Percentiles rank a stretch among this genome's conserved stretches.
Evolutionary conservation across 2,797 vertebrate genomes (phyloP).

Genomic region (Naso thynnoides): DNA sequence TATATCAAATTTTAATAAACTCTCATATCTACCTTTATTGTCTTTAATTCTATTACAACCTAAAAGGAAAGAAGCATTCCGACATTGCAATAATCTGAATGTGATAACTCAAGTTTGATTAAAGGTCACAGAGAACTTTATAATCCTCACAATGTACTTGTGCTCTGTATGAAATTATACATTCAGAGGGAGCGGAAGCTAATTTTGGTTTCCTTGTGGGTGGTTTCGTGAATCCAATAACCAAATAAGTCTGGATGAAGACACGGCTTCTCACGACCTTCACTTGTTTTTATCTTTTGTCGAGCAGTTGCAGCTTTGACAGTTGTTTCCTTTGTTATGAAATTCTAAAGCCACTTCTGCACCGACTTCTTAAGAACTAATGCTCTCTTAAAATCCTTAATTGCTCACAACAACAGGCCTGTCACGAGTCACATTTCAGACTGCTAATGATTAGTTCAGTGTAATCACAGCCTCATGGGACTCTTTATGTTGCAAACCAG

Average conservation of each 20-base stretch:
- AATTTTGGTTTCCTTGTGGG: constrained; percentile 2
- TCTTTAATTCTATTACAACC: neutral
- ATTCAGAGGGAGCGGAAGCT: neutral
- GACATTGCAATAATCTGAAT: constrained; percentile 3
- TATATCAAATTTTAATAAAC: neutral
- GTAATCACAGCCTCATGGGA: constrained; percentile 24
- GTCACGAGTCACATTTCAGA: constrained; percentile 43
- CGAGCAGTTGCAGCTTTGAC: constrained; percentile 10
- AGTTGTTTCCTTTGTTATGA: constrained; percentile 42
- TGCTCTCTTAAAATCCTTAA: constrained; percentile 30
- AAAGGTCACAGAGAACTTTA: constrained; percentile 19
- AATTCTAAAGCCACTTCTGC: constrained; percentile 17
- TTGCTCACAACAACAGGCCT: constrained; percentile 29
- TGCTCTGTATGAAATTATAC: neutral
- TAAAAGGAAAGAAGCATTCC: neutral
- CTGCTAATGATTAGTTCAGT: constrained; percentile 28
- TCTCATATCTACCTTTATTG: neutral
- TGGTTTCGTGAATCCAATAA: constrained; percentile 22
- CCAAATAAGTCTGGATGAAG: constrained; percentile 15
- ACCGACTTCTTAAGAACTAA: constrained; percentile 5
- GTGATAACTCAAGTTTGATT: constrained; percentile 13
- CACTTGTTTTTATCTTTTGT: constrained; percentile 28
- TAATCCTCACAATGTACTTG: neutral
- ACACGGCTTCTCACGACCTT: constrained; percentile 18
- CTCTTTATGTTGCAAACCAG: constrained; percentile 34